Conservation (phyloP, 1,140 invertebrate genomes). For the Notospermus geniculatus region DNA sequence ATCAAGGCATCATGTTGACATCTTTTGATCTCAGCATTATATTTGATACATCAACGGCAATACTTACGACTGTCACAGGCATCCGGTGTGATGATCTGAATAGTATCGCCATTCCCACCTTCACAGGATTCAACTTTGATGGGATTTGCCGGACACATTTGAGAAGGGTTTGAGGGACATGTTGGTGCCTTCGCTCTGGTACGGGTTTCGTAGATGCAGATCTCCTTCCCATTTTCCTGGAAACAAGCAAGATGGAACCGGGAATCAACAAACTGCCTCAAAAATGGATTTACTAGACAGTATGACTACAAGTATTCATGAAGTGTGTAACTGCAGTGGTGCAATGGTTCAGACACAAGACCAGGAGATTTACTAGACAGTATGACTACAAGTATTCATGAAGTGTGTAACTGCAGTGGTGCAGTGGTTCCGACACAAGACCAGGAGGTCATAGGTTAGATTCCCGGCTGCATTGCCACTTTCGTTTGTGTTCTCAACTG, state of each 20-base stretch:
- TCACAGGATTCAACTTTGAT: constrained; percentile 40
- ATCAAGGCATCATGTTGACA: no score
- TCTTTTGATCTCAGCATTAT: no score
- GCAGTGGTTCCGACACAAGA: constrained; percentile 35
- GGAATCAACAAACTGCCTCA: neutral
- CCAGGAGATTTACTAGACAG: constrained; percentile 44
- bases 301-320: no score
- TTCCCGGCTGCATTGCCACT: no score
- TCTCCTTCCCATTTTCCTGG: constrained; percentile 50
- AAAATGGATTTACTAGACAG: constrained; percentile 42
- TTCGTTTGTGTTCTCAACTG: no score
- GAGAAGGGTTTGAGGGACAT: constrained; percentile 45
- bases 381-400: no score
- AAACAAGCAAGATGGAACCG: constrained; percentile 14
- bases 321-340: constrained; percentile 39
- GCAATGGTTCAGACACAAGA: constrained; percentile 35
- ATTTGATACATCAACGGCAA: no score
- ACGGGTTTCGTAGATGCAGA: constrained; percentile 49
- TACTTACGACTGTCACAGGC: no score
- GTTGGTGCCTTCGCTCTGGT: constrained; percentile 38
- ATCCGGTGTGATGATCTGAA: no score
- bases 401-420: constrained; percentile 39
- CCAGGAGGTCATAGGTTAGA: no score
- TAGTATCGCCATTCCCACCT: no score
- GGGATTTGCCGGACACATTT: constrained; percentile 43